Base-by-base conservation (phyloP, 2,113 vertebrate species). In the Nycticebus coucang region DNA sequence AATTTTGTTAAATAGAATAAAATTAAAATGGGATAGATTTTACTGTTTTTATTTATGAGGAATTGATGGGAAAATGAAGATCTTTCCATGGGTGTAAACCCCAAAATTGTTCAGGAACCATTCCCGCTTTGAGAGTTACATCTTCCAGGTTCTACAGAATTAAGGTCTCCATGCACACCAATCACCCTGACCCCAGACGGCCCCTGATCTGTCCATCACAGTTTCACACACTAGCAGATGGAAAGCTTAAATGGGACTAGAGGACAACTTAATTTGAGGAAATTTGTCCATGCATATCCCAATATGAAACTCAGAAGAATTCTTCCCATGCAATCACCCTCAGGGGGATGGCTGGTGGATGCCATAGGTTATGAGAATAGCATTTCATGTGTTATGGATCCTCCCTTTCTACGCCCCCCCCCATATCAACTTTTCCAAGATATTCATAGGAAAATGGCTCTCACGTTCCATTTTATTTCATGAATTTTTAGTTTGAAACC, bases 1-100 rank as follows among this genome's bases (percentile, higher is more conserved):
- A n/a, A n/a, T 60, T 94, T 86, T 90, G 87, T 57, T 50, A 41
- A 78, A 81, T 9, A 62, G 33, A 91, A 71, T 86, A 74, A 74
- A 93, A 72, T 60, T 82, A 91, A 85, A 87, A 75, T 71, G 62
- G 35, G 33, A 33, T 72, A 84, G 1, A 9, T 78, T 87, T 79
- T 35, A 14, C 26, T 33, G 17, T 62, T 66, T 86, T 86, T 83
- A 28, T 6, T 72, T 57, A 45, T 19, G 66, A 85, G 33, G n/a
- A 79, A 53, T 64, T 7, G 33, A 4, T 24, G 15, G 88, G 55
- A 83, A 81, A 45, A 24, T 71, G 71, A 69, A 13, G 45, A 30
- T 92, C n/a, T 75, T n/a, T 81, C 24, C 3, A 45, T n/a, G 33
- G 22, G 13, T 78, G 15, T 26, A 80, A 91, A 53, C 12, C 30